Evolutionary conservation across 2,797 vertebrate species (phyloP).

Genomic region (Nothura maculosa): DNA sequence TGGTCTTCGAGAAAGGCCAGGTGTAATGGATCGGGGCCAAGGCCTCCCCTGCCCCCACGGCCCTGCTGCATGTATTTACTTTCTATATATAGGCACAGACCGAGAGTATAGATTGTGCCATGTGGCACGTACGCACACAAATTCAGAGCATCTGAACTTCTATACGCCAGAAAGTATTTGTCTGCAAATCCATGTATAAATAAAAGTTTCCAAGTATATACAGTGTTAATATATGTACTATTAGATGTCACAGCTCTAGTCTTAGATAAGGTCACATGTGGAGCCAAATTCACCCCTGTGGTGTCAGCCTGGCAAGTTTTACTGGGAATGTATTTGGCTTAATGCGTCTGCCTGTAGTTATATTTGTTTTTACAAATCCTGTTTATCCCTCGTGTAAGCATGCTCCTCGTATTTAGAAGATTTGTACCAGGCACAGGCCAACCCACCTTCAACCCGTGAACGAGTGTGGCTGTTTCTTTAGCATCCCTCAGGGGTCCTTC

Average conservation of each 20-base stretch:
- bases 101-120: conserved; percentile 20
- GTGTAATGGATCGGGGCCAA: conserved; percentile 78
- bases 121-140: not conserved
- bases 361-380: conserved; percentile 59
- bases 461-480: not conserved
- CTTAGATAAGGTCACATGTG: conserved; percentile 34
- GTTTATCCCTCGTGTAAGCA: conserved; percentile 18
- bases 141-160: not conserved
- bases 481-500: not conserved
- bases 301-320: not conserved
- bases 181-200: not conserved
- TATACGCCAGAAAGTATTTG: not conserved
- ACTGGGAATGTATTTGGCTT: conserved; percentile 9
- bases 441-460: not conserved
- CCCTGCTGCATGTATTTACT: conserved; percentile 42
- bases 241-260: conserved; percentile 16
- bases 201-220: not conserved
- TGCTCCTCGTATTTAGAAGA: not conserved
- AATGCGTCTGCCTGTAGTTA: conserved; percentile 5
- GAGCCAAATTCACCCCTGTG: conserved; percentile 39
- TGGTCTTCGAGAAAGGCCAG: conserved; percentile 74
- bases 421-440: not conserved
- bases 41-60: conserved; percentile 47
- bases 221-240: conserved; percentile 28
- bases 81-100: conserved; percentile 53